Conservation (phyloP, 2,888 invertebrate species). For the Neoscelio sp. region DNA sequence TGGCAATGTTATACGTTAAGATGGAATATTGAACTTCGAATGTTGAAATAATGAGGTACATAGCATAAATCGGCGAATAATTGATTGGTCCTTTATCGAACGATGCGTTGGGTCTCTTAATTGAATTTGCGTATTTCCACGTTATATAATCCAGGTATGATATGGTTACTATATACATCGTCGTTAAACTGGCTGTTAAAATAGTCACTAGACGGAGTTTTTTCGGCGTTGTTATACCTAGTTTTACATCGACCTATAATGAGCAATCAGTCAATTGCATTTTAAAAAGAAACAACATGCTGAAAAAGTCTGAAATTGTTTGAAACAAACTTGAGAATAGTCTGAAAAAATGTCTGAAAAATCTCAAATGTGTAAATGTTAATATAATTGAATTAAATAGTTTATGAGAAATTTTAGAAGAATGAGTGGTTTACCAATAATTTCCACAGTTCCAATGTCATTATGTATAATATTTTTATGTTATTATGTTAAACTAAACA, state of each 20-base stretch:
- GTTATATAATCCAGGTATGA: conserved; percentile 76
- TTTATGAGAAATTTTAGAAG: too few relatives aligned
- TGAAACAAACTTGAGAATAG: too few relatives aligned
- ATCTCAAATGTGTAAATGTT: too few relatives aligned
- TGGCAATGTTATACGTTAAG: conserved; percentile 85
- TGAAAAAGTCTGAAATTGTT: too few relatives aligned
- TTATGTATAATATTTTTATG: too few relatives aligned
- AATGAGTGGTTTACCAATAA: too few relatives aligned
- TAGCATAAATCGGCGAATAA: conserved; percentile 85
- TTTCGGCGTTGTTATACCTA: conserved; percentile 66
- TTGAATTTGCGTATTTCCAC: conserved; percentile 69
- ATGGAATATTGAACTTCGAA: conserved; percentile 86
- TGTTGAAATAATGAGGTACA: conserved; percentile 85
- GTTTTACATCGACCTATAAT: conserved; percentile 51
- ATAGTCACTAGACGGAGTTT: conserved; percentile 75
- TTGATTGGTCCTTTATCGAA: conserved; percentile 82
- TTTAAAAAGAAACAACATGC: background rate
- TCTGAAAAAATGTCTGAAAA: background rate
- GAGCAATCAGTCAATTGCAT: background rate
- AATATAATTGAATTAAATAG: too few relatives aligned
- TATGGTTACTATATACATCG: conserved; percentile 71
- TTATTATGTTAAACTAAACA: too few relatives aligned
- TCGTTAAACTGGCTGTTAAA: conserved; percentile 65
- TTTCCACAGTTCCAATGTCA: too few relatives aligned
- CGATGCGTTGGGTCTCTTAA: conserved; percentile 49